Percentiles rank a stretch among this genome's conserved stretches.
phyloP scores from a whole-genome alignment of 2,888 invertebrate genomes.

The Ennomos quercinarius region DNA sequence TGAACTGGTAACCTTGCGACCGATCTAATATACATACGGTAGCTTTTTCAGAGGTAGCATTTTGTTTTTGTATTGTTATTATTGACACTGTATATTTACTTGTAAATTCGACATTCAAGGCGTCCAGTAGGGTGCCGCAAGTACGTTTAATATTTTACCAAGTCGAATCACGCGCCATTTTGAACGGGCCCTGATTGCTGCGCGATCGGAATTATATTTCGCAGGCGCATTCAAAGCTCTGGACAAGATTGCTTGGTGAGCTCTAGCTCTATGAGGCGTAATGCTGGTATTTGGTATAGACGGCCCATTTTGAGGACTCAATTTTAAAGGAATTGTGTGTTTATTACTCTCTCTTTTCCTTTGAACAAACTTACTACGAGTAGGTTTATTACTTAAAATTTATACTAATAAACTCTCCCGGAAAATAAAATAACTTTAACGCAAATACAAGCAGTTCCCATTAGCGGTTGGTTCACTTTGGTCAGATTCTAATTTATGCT shows the following conservation, averaged over 20 bases:
- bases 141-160: constrained; percentile 77
- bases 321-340: constrained; percentile 16
- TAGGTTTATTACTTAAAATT: too few relatives aligned
- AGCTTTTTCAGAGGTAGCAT: too few relatives aligned
- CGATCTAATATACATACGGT: too few relatives aligned
- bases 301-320: constrained; percentile 16
- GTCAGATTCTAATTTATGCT: too few relatives aligned
- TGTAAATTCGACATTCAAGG: constrained; percentile 51
- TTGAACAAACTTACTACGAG: too few relatives aligned
- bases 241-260: constrained; percentile 75
- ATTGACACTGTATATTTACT: constrained; percentile 23
- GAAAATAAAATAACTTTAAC: too few relatives aligned
- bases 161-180: constrained; percentile 83
- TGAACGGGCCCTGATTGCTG: constrained; percentile 85
- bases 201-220: constrained; percentile 85
- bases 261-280: constrained; percentile 21
- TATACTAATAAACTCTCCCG: too few relatives aligned
- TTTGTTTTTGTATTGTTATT: not conserved
- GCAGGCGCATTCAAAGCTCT: constrained; percentile 80
- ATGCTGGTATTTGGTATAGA: constrained; percentile 23
- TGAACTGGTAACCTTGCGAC: too few relatives aligned
- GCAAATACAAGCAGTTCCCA: too few relatives aligned
- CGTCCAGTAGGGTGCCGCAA: constrained; percentile 48
- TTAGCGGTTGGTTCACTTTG: too few relatives aligned
- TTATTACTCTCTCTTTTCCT: constrained; percentile 1